Evolutionary conservation across 2,888 invertebrate genomes (phyloP).

Genomic region (Cancer borealis): DNA sequence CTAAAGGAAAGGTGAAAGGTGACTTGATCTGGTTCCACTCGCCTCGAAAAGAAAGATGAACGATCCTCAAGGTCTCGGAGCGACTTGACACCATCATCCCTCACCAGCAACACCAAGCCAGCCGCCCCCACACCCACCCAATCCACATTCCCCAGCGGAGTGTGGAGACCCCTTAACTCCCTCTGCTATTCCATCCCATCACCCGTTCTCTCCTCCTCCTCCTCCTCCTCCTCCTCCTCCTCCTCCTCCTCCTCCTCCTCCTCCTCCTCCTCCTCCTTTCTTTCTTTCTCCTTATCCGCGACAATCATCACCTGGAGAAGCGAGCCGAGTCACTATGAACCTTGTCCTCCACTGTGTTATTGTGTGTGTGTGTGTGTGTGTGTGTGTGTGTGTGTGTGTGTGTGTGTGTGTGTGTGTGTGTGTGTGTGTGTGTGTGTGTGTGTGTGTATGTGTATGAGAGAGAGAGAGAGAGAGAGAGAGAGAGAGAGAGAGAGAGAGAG

Average conservation of each 20-base stretch:
- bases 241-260: too few relatives aligned
- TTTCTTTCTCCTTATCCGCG: neutral
- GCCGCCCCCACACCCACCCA: neutral
- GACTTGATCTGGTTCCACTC: conserved; percentile 2
- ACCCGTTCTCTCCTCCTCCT: neutral
- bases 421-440: too few relatives aligned
- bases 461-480: neutral
- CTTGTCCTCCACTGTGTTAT: neutral
- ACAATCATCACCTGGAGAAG: neutral
- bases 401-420: too few relatives aligned
- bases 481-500: conserved; percentile 46
- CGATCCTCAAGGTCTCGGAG: neutral
- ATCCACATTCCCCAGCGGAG: neutral
- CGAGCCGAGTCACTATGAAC: neutral
- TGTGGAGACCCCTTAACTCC: neutral
- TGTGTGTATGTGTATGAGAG: too few relatives aligned
- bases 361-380: too few relatives aligned
- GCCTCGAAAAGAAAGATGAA: conserved; percentile 31
- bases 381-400: too few relatives aligned
- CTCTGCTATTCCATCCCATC: neutral
- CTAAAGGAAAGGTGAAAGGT: conserved; percentile 1
- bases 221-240: too few relatives aligned
- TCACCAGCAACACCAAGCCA: conserved; percentile 10
- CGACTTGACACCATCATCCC: neutral
- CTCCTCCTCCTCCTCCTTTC: too few relatives aligned